A percentile compares a stretch with the other conserved stretches of the same genome.
These are phyloP conservation scores for Teinopalpus imperialis DNA, from an alignment of 2,888 invertebrate genomes.

Conservation along the genomic window DNA sequence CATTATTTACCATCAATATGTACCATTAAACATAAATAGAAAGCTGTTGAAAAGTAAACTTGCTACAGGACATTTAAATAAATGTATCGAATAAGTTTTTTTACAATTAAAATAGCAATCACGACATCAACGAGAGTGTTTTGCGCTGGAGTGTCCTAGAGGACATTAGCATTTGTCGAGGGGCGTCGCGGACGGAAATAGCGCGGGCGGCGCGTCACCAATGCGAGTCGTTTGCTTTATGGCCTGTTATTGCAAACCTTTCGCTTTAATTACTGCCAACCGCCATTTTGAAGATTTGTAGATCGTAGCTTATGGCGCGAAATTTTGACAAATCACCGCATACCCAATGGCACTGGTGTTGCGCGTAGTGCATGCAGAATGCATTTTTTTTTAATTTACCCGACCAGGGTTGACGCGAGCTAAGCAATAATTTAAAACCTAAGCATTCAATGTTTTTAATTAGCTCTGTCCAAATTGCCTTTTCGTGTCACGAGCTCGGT, in stretches of 20 bases:
- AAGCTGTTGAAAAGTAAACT: too few species aligned
- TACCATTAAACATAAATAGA: too few species aligned
- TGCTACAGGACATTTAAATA: too few species aligned
- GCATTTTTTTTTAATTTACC: too few species aligned
- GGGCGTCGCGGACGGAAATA: constrained; percentile 73
- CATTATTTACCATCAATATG: too few species aligned
- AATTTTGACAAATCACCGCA: constrained; percentile 57
- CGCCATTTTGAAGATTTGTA: constrained; percentile 73
- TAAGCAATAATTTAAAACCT: constrained; percentile 22
- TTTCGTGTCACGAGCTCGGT: constrained; percentile 49
- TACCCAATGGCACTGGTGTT: constrained; percentile 31
- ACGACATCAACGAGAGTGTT: constrained; percentile 38
- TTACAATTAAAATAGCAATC: constrained; percentile 36
- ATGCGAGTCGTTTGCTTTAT: constrained; percentile 71
- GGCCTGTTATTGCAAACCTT: constrained; percentile 72
- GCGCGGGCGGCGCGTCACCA: constrained; percentile 69
- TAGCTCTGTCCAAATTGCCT: constrained; percentile 49
- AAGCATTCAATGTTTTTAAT: constrained; percentile 41
- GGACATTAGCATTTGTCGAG: constrained; percentile 80
- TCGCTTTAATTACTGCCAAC: constrained; percentile 61
- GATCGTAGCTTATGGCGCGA: constrained; percentile 70
- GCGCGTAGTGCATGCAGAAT: too few species aligned
- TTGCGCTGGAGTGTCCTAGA: constrained; percentile 70
- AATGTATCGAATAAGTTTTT: background rate
- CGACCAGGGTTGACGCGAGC: too few species aligned